phyloP scores from a whole-genome alignment of 1,140 invertebrate genomes.

The Ceratoteleas bidentatus region DNA sequence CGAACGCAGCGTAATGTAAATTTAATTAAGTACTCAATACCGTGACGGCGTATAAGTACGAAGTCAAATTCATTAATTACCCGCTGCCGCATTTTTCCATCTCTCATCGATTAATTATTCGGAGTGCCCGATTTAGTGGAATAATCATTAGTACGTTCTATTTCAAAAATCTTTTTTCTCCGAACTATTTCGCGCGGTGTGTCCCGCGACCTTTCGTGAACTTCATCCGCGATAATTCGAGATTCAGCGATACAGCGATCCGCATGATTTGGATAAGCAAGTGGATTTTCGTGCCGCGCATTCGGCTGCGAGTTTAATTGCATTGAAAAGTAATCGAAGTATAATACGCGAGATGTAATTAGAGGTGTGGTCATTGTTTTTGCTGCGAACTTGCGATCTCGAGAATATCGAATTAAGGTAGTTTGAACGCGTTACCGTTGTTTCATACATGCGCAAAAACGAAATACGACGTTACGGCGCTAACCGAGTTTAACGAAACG shows the following conservation, averaged over 20 bases:
- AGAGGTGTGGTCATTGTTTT: conserved; percentile 17
- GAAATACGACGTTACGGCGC: not conserved
- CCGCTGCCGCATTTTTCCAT: not conserved
- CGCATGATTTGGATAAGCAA: conserved; percentile 13
- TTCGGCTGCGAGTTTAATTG: conserved; percentile 7
- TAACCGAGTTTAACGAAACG: conserved; percentile 10
- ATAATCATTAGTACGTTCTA: conserved; percentile 1
- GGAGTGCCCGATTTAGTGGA: not conserved
- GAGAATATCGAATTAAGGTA: conserved; percentile 32
- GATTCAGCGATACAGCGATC: conserved; percentile 1
- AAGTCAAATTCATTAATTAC: conserved; percentile 12
- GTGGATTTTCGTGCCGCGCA: not conserved
- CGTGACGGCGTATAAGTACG: not conserved
- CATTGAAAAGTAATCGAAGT: conserved; percentile 29
- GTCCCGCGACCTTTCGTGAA: conserved; percentile 1
- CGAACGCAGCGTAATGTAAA: conserved; percentile 2
- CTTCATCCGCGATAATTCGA: conserved; percentile 4
- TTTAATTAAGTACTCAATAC: conserved; percentile 12
- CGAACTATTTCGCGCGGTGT: not conserved
- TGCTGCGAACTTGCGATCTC: conserved; percentile 1
- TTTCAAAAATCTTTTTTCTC: not conserved
- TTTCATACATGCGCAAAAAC: conserved; percentile 14
- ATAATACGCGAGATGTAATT: conserved; percentile 20
- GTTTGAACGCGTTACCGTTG: conserved; percentile 10
- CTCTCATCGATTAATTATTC: conserved; percentile 7